A percentile compares a stretch with the other conserved stretches of the same genome.
These are phyloP conservation scores for Linnaemya vulpina DNA, from an alignment of 2,888 invertebrate genomes.

Conservation along the genomic window DNA sequence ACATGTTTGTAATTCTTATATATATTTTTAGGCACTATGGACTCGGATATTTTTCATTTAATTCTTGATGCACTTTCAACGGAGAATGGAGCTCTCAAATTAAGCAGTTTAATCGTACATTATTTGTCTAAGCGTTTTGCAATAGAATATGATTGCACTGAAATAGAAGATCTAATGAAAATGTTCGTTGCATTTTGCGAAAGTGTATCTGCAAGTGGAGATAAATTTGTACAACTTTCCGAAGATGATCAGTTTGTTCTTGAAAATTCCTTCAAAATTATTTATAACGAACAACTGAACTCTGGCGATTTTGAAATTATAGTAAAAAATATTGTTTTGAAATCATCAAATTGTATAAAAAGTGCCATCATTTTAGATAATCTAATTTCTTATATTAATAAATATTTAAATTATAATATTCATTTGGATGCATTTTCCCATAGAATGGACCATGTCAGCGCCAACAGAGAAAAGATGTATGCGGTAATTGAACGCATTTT, in stretches of 20 bases:
- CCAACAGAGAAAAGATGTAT: constrained; percentile 44
- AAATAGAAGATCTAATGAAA: constrained; percentile 45
- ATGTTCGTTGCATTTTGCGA: constrained; percentile 40
- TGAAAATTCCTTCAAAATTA: constrained; percentile 4
- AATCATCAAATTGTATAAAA: constrained; percentile 8
- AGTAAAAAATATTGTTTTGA: constrained; percentile 9
- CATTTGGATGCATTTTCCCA: background rate
- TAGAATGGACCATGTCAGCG: background rate
- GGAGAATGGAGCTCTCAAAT: constrained; percentile 3
- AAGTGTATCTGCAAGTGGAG: background rate
- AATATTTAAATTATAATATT: constrained; percentile 24
- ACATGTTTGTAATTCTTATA: background rate
- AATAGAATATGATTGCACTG: constrained; percentile 18
- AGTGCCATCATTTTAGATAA: constrained; percentile 52
- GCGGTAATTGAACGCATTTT: constrained; percentile 46
- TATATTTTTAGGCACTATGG: constrained; percentile 47
- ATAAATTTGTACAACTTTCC: background rate
- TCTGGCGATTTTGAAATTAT: constrained; percentile 21
- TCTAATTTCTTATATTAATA: constrained; percentile 26
- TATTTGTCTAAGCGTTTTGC: constrained; percentile 27
- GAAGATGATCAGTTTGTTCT: background rate
- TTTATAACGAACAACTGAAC: constrained; percentile 1
- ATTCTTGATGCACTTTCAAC: constrained; percentile 3
- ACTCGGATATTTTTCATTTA: constrained; percentile 1
- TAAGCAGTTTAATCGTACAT: constrained; percentile 32